Evolutionary conservation across 2,888 invertebrate species (phyloP), one percentile per base, ranked within the genome.

Genomic region (Nemurella pictetii): DNA sequence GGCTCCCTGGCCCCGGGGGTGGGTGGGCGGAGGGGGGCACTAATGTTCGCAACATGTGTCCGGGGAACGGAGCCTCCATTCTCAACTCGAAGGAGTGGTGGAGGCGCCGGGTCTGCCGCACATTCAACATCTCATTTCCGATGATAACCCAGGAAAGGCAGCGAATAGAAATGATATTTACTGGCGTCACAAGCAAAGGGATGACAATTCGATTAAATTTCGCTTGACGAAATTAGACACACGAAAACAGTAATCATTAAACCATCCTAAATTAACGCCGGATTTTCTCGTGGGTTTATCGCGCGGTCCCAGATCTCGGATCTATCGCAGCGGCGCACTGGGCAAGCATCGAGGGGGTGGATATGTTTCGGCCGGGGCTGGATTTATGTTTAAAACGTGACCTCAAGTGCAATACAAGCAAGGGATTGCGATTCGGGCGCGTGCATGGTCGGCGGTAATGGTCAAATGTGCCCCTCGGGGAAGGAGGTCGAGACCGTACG

Each of bases 381-480:
- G 30, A 78, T 78, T 78, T 78, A 78, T 78, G 30, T 78, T 7
- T 30, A 78, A 78, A 30, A 78, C 78, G 78, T 78, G 78, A 28
- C 78, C 78, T 3, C 30, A 78, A 78, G 30, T 78, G 30, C 78
- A 30, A 28, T 78, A 78, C 78, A 78, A 78, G 28, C 78, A 30
- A 30, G n/a, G 78, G 28, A 30, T 30, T 78, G 78, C 78, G 28
- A n/a, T 30, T 15, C 7, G 78, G 30, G 78, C 9, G 78, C n/a
- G 27, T 7, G 27, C 75, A 27, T 25, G 26, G 28, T 26, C 27
- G 75, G 75, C 27, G 12, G 75, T 75, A 75, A 75, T 75, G 75
- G 75, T 75, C 75, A 75, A 75, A 27, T 28, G 75, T 75, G 75
- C 28, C 75, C 26, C 28, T 25, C 28, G 75, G 75, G 75, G 26